Percentiles rank a stretch among this genome's conserved stretches.
Conservation (phyloP, 2,797 vertebrate species). For the Lacerta agilis region DNA sequence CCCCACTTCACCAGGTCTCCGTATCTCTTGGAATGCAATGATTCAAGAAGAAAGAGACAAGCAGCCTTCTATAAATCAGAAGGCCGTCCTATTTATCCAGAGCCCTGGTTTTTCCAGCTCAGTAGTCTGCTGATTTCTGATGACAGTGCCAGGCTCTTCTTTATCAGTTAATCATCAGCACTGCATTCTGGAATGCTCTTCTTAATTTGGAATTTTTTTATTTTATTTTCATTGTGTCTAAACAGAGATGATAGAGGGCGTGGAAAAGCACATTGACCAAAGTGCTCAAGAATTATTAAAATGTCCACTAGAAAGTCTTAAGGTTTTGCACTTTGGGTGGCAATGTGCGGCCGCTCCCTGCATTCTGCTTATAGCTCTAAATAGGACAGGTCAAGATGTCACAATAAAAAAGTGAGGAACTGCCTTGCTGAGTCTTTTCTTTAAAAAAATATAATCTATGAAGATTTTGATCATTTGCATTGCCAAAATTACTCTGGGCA, state of each 20-base stretch:
- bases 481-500: not conserved
- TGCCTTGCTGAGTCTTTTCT: not conserved
- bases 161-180: slow-evolving; percentile 83
- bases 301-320: slow-evolving; percentile 82
- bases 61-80: slow-evolving; percentile 74
- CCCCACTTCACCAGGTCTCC: slow-evolving; percentile 40
- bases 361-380: slow-evolving; percentile 33
- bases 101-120: slow-evolving; percentile 75
- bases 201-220: slow-evolving; percentile 81
- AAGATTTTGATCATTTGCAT: not conserved
- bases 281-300: slow-evolving; percentile 76
- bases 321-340: slow-evolving; percentile 52
- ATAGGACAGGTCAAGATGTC: slow-evolving; percentile 17
- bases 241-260: slow-evolving; percentile 88
- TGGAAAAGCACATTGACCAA: slow-evolving; percentile 77
- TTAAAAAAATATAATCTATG: not conserved
- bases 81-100: slow-evolving; percentile 76
- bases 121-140: slow-evolving; percentile 78
- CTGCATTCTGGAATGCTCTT: slow-evolving; percentile 78
- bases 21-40: slow-evolving; percentile 48
- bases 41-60: slow-evolving; percentile 68
- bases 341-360: not conserved
- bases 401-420: slow-evolving; percentile 17
- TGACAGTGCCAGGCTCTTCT: slow-evolving; percentile 85
- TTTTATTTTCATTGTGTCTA: slow-evolving; percentile 83